Conservation (phyloP, 2,888 invertebrate species). For the Maniola hyperantus region DNA sequence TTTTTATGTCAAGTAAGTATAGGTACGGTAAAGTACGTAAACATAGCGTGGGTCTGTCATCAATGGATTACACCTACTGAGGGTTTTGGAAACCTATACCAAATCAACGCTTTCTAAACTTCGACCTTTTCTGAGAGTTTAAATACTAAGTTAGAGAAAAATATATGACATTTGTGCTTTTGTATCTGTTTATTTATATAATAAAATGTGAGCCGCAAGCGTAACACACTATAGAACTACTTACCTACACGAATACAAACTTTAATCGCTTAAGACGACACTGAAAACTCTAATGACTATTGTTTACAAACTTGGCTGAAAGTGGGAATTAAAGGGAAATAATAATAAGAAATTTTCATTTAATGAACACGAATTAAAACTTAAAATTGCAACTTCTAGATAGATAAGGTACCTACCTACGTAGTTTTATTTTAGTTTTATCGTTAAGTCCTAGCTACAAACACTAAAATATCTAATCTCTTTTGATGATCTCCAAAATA, state of each 20-base stretch:
- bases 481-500: neutral
- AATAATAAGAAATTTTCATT: neutral
- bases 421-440: no score
- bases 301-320: slow-evolving; percentile 41
- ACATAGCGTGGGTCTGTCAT: no score
- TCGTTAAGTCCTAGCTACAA: neutral
- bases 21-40: no score
- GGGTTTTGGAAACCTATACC: neutral
- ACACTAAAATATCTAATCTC: no score
- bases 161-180: neutral
- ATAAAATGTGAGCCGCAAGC: neutral
- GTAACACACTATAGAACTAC: slow-evolving; percentile 23
- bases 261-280: slow-evolving; percentile 25
- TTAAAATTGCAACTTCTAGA: neutral
- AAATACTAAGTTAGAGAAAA: neutral
- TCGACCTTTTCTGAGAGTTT: neutral
- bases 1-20: no score
- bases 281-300: slow-evolving; percentile 39
- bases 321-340: slow-evolving; percentile 36
- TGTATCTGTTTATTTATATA: neutral
- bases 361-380: neutral
- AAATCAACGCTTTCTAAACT: neutral
- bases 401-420: neutral
- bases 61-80: no score
- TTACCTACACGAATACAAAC: slow-evolving; percentile 11